Conservation (phyloP, 2,888 invertebrate species). For the Catocala nupta region DNA sequence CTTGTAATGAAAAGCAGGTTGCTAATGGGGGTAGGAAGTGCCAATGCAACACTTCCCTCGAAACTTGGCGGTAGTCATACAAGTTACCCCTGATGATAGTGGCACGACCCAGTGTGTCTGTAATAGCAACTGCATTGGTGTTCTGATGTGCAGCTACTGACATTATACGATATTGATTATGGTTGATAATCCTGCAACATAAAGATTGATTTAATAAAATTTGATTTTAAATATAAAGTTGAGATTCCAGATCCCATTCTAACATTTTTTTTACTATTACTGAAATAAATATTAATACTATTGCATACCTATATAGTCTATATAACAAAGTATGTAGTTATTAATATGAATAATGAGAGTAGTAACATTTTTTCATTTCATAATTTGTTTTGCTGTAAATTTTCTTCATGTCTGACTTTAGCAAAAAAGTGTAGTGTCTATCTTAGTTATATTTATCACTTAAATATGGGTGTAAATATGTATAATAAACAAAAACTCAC, state of each 20-base stretch:
- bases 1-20: slow-evolving; percentile 74
- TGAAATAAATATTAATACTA: too few relatives aligned
- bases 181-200: slow-evolving; percentile 63
- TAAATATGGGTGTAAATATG: not conserved
- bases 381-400: too few relatives aligned
- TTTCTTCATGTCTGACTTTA: too few relatives aligned
- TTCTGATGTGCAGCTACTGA: slow-evolving; percentile 74
- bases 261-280: too few relatives aligned
- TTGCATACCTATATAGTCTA: too few relatives aligned
- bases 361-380: too few relatives aligned
- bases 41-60: slow-evolving; percentile 80
- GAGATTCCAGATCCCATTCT: too few relatives aligned
- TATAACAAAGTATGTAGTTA: too few relatives aligned
- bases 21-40: slow-evolving; percentile 78
- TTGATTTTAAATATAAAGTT: too few relatives aligned
- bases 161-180: slow-evolving; percentile 68
- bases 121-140: slow-evolving; percentile 70
- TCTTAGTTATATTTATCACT: too few relatives aligned
- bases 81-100: slow-evolving; percentile 73
- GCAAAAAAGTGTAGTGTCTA: too few relatives aligned
- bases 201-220: not conserved
- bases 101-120: slow-evolving; percentile 77
- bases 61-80: slow-evolving; percentile 62
- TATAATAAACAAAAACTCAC: slow-evolving; percentile 57
- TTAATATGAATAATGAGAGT: too few relatives aligned